Conservation (phyloP, 2,888 invertebrate species). For the Drosophila robusta region DNA sequence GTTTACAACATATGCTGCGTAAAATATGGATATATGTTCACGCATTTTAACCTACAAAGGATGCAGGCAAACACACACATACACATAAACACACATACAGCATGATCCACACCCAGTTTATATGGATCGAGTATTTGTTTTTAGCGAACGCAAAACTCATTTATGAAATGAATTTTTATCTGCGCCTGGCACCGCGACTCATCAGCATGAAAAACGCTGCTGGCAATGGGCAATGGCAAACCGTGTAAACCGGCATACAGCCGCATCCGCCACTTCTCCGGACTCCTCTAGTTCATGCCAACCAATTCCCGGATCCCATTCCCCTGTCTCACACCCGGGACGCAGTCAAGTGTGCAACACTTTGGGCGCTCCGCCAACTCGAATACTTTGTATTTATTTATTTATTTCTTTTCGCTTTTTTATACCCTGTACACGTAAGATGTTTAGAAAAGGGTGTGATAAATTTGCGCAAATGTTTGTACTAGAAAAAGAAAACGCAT, state of each 20-base stretch:
- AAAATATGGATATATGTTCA: conserved; percentile 18
- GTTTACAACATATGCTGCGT: conserved; percentile 13
- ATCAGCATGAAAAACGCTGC: conserved; percentile 28
- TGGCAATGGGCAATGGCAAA: conserved; percentile 31
- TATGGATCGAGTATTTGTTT: conserved; percentile 26
- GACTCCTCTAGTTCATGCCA: conserved; percentile 6
- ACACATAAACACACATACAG: neutral
- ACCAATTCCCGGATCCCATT: neutral
- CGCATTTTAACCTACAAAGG: conserved; percentile 1
- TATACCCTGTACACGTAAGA: neutral
- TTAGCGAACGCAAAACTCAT: conserved; percentile 38
- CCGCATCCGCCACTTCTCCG: conserved; percentile 23
- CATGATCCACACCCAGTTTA: conserved; percentile 8
- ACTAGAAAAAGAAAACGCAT: no score
- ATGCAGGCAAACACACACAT: neutral
- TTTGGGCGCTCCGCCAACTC: conserved; percentile 53
- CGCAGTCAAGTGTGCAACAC: conserved; percentile 76
- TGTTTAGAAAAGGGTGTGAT: neutral
- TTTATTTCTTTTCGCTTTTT: conserved; percentile 35
- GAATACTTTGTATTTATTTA: conserved; percentile 59
- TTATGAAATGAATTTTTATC: conserved; percentile 58
- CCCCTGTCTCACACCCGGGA: conserved; percentile 31
- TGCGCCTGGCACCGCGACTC: conserved; percentile 34
- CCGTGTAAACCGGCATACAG: conserved; percentile 48
- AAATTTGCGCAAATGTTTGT: no score